Conservation (phyloP, 2,113 vertebrate genomes). For the Raphicerus campestris region DNA sequence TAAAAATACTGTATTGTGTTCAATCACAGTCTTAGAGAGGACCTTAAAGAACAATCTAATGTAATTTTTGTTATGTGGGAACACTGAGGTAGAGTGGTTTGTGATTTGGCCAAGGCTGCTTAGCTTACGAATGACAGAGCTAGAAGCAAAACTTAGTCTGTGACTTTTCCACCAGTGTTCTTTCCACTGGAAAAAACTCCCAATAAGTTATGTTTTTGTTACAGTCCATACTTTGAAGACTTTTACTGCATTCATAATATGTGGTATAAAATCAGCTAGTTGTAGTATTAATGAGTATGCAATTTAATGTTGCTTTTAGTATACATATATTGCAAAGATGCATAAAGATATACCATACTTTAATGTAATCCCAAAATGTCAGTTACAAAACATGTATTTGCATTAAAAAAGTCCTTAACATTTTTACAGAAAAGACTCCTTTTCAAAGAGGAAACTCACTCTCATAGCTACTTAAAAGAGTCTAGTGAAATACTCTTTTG, state of each 20-base stretch:
- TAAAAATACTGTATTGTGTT: background rate
- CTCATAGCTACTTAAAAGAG: background rate
- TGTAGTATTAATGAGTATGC: background rate
- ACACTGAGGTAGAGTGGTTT: background rate
- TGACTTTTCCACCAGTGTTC: background rate
- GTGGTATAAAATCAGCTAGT: background rate
- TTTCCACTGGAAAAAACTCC: background rate
- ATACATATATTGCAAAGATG: background rate
- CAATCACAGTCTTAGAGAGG: background rate
- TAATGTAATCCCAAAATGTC: background rate
- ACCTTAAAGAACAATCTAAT: background rate
- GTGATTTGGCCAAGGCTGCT: background rate
- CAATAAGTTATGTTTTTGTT: background rate
- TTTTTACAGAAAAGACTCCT: background rate
- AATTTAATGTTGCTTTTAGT: background rate
- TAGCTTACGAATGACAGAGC: background rate
- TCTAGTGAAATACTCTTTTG: slow-evolving; percentile 10
- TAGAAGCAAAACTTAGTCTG: background rate
- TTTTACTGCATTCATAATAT: background rate
- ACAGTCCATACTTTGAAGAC: background rate
- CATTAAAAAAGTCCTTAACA: slow-evolving; percentile 1
- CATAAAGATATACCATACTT: background rate
- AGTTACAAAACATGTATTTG: background rate
- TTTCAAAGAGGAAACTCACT: background rate
- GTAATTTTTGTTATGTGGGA: background rate